Percentiles rank a stretch among this genome's conserved stretches.
phyloP scores from a whole-genome alignment of 2,888 invertebrate species.

The Zele albiditarsus region DNA sequence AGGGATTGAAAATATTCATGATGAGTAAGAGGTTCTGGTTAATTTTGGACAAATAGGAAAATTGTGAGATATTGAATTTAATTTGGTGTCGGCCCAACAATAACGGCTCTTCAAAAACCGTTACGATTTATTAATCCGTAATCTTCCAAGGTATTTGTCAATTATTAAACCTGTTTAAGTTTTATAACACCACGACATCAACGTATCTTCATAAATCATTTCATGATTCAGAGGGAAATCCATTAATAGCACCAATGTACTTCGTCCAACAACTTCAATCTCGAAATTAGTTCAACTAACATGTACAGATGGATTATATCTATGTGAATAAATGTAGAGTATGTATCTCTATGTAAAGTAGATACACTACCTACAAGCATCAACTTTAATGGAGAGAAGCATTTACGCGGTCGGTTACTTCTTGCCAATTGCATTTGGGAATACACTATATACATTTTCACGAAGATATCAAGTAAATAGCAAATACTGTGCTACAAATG shows the following conservation, averaged over 20 bases:
- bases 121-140: too few relatives aligned
- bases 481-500: constrained; percentile 49
- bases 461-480: constrained; percentile 45
- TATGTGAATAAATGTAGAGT: not conserved
- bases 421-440: constrained; percentile 52
- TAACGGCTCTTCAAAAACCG: too few relatives aligned
- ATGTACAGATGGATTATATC: not conserved
- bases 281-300: not conserved
- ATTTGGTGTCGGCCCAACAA: too few relatives aligned
- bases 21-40: too few relatives aligned
- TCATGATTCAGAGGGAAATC: not conserved
- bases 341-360: not conserved
- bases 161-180: too few relatives aligned
- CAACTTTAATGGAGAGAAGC: constrained; percentile 28
- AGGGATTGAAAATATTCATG: too few relatives aligned
- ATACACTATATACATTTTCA: constrained; percentile 43
- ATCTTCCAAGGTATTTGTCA: too few relatives aligned
- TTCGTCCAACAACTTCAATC: not conserved
- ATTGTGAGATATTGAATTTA: too few relatives aligned
- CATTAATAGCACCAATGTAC: not conserved
- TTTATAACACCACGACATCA: too few relatives aligned
- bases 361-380: not conserved
- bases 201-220: not conserved
- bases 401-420: constrained; percentile 52
- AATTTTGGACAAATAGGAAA: too few relatives aligned